Evolutionary conservation across 2,888 invertebrate genomes (phyloP).

Genomic region (Aphrophora alni): DNA sequence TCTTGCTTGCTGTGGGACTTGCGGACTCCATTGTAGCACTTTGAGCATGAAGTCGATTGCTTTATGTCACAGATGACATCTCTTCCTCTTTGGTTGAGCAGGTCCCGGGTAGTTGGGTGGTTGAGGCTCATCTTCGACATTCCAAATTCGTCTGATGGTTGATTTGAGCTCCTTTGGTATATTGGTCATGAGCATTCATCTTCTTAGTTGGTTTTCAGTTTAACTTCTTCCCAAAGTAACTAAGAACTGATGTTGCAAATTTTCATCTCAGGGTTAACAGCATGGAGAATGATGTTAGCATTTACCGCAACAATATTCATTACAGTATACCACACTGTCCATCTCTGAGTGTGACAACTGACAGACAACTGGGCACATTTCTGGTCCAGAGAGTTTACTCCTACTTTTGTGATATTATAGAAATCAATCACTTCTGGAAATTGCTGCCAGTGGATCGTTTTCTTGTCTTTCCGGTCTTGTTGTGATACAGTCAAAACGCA

Average conservation of each 20-base stretch:
- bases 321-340: too few relatives aligned
- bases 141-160: neutral
- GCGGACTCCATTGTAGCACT: too few relatives aligned
- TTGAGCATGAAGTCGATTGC: neutral
- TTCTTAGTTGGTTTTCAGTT: too few relatives aligned
- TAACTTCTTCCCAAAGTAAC: too few relatives aligned
- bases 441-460: conserved; percentile 8
- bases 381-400: conserved; percentile 11
- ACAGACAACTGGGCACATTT: conserved; percentile 20
- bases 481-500: neutral
- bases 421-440: conserved; percentile 23
- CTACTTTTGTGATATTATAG: too few relatives aligned
- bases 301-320: too few relatives aligned
- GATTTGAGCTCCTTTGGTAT: neutral
- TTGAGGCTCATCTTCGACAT: neutral
- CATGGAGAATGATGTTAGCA: too few relatives aligned
- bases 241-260: too few relatives aligned
- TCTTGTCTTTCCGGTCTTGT: neutral
- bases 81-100: neutral
- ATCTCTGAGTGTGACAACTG: neutral
- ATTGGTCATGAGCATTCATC: neutral
- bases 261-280: too few relatives aligned
- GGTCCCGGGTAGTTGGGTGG: neutral
- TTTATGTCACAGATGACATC: neutral
- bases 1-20: too few relatives aligned